Percentiles rank a stretch among this genome's conserved stretches.
Conservation (phyloP, 2,888 invertebrate species). For the Scelioninae gen. 1 region DNA sequence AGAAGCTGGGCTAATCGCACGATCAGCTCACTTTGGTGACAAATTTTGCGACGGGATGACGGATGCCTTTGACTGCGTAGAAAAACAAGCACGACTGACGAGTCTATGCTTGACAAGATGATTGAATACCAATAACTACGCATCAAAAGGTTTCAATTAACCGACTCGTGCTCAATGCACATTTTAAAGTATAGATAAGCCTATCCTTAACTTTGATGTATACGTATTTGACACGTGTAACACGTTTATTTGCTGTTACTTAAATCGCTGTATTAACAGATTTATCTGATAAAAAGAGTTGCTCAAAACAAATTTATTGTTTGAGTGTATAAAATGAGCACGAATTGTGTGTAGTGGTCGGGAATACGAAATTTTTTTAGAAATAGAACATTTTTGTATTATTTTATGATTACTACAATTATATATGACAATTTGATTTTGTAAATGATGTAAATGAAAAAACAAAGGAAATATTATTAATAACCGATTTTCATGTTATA, state of each 20-base stretch:
- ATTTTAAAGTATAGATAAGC: slow-evolving; percentile 69
- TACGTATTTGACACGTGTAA: slow-evolving; percentile 60
- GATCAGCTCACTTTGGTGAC: slow-evolving; percentile 80
- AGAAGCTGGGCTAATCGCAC: slow-evolving; percentile 80
- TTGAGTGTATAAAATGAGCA: too few relatives aligned
- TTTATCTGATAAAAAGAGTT: background rate
- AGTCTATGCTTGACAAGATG: slow-evolving; percentile 70
- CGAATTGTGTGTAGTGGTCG: too few relatives aligned
- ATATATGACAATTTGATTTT: too few relatives aligned
- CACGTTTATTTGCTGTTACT: slow-evolving; percentile 52
- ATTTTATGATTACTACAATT: too few relatives aligned
- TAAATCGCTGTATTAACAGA: slow-evolving; percentile 44
- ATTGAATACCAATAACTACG: slow-evolving; percentile 75
- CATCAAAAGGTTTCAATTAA: slow-evolving; percentile 71
- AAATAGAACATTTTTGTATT: too few relatives aligned
- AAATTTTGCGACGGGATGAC: slow-evolving; percentile 82
- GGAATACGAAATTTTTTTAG: too few relatives aligned
- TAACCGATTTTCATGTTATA: too few relatives aligned
- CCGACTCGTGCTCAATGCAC: slow-evolving; percentile 56
- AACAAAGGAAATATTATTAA: too few relatives aligned
- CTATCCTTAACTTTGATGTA: slow-evolving; percentile 67
- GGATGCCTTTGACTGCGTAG: slow-evolving; percentile 77
- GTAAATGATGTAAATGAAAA: too few relatives aligned
- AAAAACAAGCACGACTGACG: slow-evolving; percentile 64
- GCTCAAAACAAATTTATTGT: too few relatives aligned